Base-by-base conservation (phyloP, 2,113 vertebrate genomes). In the Cervus canadensis region DNA sequence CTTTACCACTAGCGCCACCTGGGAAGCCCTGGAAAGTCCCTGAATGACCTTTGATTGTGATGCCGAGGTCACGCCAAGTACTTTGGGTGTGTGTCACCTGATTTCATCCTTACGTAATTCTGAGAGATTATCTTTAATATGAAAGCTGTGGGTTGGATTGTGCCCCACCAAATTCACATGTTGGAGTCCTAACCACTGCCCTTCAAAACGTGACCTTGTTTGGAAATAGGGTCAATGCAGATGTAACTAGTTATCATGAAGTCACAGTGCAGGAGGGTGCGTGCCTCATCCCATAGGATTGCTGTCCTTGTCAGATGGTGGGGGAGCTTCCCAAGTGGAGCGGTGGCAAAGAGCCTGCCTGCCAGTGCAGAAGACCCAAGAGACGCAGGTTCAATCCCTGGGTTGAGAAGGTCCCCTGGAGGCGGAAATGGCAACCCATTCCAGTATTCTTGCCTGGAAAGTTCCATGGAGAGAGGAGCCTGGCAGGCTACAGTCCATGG, bases 251-350 rank as follows among this genome's bases (percentile, higher is more conserved):
- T 74, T 85, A 40, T 71, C 45, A 45, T 60, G 57, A 71, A 28
- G 8, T 67, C 28, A 45, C 56, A 13, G 1, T 43, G n/a, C 48
- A 76, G 23, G 23, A 13, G 5, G 4, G 0, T 62, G 23, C 2
- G 1, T 5, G 6, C 26, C 19, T 87, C 33, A 57, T 40, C 67
- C 30, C 56, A 17, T 26, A 21, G 43, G n/a, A n/a, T 5, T 13
- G 7, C 2, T 84, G 1, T 56, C 23, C 16, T 84, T 43, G 33
- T 1, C 19, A 43, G 78, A 45, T 45, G 4, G 5, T 25, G 71
- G 36, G 21, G 23, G 25, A 43, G 2, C 5, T 76, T 76, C 36
- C 36, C 71, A 43, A 26, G 36, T 25, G 23, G 36, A 0, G 0
- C 36, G 25, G 71, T 40, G 5, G 71, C 23, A 25, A 76, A 43